Evolutionary conservation across 2,797 vertebrate genomes (phyloP), one percentile per base, ranked within the genome.

Genomic region (Orientallactaga sibirica): DNA sequence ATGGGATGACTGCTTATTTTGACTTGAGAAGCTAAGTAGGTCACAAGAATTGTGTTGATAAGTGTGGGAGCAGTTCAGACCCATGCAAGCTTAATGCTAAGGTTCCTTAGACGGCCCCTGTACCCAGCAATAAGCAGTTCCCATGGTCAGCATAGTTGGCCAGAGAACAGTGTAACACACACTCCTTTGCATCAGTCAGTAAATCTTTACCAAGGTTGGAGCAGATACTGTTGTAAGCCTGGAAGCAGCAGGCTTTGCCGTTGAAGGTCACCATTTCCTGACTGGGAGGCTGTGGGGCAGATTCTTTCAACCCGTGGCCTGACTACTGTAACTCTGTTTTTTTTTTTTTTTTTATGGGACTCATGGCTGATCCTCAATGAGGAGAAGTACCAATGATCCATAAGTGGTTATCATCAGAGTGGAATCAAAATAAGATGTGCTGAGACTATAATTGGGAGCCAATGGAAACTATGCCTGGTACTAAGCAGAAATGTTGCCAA

Each of bases 241-340:
- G 7, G 75, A 48, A 64, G 22, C 12, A 24, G 15, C 27, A 66
- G 86, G 48, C 9, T 82, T 89, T 83, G 27, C 58, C 16, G 71
- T 4, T 76, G 61, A 79, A n/a, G 29, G 6, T 3, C 9, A 4
- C 48, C 22, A 5, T 22, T 66, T 70, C n/a, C 24, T 12, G 62
- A 2, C 43, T 5, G 0, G 3, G n/a, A 27, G 16, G 14, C 0
- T 20, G 75, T 1, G 2, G 5, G 2, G 20, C 1, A 20, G 33
- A 25, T 5, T 27, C 4, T 48, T 24, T 86, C 10, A 76, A 1
- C 10, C 29, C 4, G 15, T 19, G 12, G 16, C 3, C 10, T 58
- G 55, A 58, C 55, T 12, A 15, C 48, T n/a, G 12, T 29, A 20
- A 75, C 20, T 67, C 37, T 22, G 16, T 10, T 1, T 0, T 41